These are phyloP conservation scores for Drosophila villosipedis DNA, from an alignment of 2,888 invertebrate species.

Conservation along the genomic window DNA sequence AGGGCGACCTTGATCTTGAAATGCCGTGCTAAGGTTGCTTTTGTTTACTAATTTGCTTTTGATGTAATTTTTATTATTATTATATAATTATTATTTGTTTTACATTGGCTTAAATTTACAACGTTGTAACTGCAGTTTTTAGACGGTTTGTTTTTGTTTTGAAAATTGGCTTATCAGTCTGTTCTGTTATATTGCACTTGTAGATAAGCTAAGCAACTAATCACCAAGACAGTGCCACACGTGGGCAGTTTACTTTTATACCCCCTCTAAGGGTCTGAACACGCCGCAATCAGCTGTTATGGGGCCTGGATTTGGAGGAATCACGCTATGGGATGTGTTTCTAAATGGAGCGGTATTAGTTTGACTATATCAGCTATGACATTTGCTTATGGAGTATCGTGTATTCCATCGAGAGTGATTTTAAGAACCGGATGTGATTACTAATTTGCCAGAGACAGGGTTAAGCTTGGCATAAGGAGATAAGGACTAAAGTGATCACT, in stretches of 20 bases:
- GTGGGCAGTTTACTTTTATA: slow-evolving; percentile 46
- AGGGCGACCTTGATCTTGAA: slow-evolving; percentile 62
- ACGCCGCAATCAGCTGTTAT: slow-evolving; percentile 35
- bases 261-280: slow-evolving; percentile 11
- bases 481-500: not conserved
- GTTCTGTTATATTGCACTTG: not conserved
- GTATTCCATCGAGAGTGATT: not conserved
- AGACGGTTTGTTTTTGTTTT: slow-evolving; percentile 65
- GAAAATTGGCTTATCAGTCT: slow-evolving; percentile 38
- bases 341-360: not conserved
- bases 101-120: slow-evolving; percentile 31
- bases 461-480: not conserved
- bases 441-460: not conserved
- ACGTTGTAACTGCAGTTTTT: slow-evolving; percentile 50
- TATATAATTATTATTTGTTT: slow-evolving; percentile 54
- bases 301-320: too few relatives aligned
- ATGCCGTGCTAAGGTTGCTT: slow-evolving; percentile 18
- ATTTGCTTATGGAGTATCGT: not conserved
- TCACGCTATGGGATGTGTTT: not conserved
- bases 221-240: slow-evolving; percentile 57
- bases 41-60: slow-evolving; percentile 10
- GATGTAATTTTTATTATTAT: slow-evolving; percentile 32
- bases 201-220: slow-evolving; percentile 49
- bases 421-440: not conserved
- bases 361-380: not conserved